Evolutionary conservation across 1,140 invertebrate species (phyloP), one percentile per base, ranked within the genome.

Genomic region (Procambarus virginalis): DNA sequence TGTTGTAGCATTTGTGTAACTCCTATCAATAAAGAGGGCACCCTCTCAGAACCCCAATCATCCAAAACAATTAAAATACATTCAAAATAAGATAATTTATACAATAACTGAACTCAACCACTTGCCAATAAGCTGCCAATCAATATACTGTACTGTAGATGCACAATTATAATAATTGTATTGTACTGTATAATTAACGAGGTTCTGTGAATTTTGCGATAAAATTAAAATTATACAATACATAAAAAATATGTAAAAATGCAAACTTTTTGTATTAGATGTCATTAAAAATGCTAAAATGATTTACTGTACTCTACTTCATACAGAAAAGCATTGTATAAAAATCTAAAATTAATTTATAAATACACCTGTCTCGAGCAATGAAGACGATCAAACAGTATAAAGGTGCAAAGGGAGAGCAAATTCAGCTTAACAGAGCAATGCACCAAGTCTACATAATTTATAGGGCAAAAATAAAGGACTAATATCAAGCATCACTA

Each of bases 391-490:
- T 10, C 64, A 73, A 34, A 22, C 68, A 73, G 68, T 73, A 73
- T 73, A 73, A 73, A 73, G 22, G 68, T 73, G 34, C 14, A 73
- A 73, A 73, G 68, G n/a, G n/a, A 73, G n/a, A 64, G 5, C 68
- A 4, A n/a, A 73, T n/a, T 34, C 20, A 4, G 3, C 22, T 34
- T 22, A 20, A 73, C n/a, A 14, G n/a, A 34, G 68, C 20, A 20
- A 20, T 20, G 20, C 1, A 68, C 14, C 60, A 12, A 17, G 12
- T 17, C 20, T 5, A 68, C 14, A 4, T 68, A 68, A 68, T n/a
- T 17, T 20, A 5, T 17, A 17, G 64, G 17, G 9, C 64, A 68
- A 68, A 12, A 68, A 68, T 5, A n/a, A 68, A n/a, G 3, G 14
- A 68, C 5, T 2, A 68, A 17, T 20, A 68, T 4, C 14, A 68